phyloP scores from a whole-genome alignment of 2,888 invertebrate genomes.

The Campopleginae sp. region DNA sequence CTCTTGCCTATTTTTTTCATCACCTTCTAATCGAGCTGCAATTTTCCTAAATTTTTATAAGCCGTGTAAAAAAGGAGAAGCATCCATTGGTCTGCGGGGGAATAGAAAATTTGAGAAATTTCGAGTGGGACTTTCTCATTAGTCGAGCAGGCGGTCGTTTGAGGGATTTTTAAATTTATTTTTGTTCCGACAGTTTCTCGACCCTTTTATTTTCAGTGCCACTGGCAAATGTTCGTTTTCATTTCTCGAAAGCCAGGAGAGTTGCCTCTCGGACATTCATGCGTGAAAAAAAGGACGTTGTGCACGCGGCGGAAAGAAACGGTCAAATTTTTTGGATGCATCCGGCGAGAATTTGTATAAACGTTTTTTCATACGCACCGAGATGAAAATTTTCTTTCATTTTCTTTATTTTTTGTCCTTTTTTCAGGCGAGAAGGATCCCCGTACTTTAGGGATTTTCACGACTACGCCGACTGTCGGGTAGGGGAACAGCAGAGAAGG shows the following conservation, averaged over 20 bases:
- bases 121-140: not conserved
- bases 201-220: not conserved
- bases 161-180: not conserved
- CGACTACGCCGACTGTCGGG: not conserved
- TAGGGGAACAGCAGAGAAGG: not conserved
- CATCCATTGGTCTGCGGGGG: not conserved
- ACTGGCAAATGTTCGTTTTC: slow-evolving; percentile 4
- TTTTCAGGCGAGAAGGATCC: not conserved
- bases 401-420: not conserved
- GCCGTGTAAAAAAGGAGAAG: not conserved
- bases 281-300: not conserved
- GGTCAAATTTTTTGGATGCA: slow-evolving; percentile 7
- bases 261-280: slow-evolving; percentile 7
- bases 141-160: not conserved
- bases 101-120: not conserved
- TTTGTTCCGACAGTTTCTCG: not conserved
- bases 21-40: not conserved
- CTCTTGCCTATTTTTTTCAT: not conserved
- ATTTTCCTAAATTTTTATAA: slow-evolving; percentile 1
- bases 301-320: not conserved
- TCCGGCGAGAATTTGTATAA: not conserved
- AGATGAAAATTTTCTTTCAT: not conserved
- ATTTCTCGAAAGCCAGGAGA: not conserved
- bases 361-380: slow-evolving; percentile 5
- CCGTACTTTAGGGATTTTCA: slow-evolving; percentile 2